Percentiles rank a stretch among this genome's conserved stretches.
phyloP scores from a whole-genome alignment of 2,113 vertebrate genomes.

The Petrocephalus microphthalmus region DNA sequence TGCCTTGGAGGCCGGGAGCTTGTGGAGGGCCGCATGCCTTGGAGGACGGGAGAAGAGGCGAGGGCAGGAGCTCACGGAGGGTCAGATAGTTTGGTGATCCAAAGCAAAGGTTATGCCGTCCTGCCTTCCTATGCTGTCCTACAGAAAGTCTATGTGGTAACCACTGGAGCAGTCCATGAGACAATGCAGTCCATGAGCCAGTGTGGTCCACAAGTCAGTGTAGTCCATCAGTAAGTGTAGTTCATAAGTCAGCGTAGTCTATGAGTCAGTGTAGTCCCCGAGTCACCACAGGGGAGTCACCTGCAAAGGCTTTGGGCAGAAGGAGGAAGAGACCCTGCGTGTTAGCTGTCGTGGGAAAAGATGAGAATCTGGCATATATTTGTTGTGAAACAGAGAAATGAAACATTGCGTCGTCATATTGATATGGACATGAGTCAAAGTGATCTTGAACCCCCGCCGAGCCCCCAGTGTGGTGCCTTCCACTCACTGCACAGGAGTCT shows the following conservation, averaged over 20 bases:
- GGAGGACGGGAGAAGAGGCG: too few species aligned
- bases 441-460: not conserved
- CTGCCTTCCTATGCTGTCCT: not conserved
- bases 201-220: not conserved
- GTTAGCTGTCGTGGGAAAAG: not conserved
- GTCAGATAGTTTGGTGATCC: too few species aligned
- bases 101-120: not conserved
- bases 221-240: not conserved
- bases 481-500: not conserved
- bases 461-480: not conserved
- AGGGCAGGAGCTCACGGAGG: too few species aligned
- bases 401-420: not conserved
- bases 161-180: not conserved
- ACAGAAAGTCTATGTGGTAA: not conserved
- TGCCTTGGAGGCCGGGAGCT: too few species aligned
- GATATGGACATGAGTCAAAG: not conserved
- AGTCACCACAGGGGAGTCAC: not conserved
- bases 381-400: constrained; percentile 20
- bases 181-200: not conserved
- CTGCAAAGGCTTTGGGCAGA: not conserved
- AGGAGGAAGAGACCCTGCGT: not conserved
- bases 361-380: not conserved
- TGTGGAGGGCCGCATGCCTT: not conserved
- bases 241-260: not conserved
- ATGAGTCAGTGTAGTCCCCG: too few species aligned